These are phyloP conservation scores for Callorhinus ursinus DNA, from an alignment of 2,113 vertebrate genomes.

Conservation along the genomic window DNA sequence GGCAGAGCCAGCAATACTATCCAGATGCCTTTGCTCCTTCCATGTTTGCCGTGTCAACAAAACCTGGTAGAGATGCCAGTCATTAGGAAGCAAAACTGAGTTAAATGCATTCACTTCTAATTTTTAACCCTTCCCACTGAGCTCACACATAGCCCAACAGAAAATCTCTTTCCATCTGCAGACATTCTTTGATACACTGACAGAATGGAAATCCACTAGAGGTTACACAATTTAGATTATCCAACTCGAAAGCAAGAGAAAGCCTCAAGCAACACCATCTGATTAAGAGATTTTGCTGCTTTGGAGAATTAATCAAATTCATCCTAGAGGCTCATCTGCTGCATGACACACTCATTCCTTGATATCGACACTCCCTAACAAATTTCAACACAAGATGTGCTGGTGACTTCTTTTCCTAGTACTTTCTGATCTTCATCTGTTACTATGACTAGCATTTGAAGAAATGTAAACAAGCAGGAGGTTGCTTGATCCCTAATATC, in stretches of 20 bases:
- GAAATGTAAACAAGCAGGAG: slow-evolving; percentile 29
- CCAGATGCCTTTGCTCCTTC: slow-evolving; percentile 36
- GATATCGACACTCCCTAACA: slow-evolving; percentile 50
- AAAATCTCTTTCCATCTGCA: slow-evolving; percentile 49
- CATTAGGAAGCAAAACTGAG: slow-evolving; percentile 49
- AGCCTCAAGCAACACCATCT: slow-evolving; percentile 56
- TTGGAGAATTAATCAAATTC: slow-evolving; percentile 68
- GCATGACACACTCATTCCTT: slow-evolving; percentile 20
- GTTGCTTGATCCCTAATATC: neutral
- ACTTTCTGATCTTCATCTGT: slow-evolving; percentile 55
- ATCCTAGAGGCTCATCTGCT: slow-evolving; percentile 55
- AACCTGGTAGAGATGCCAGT: slow-evolving; percentile 14
- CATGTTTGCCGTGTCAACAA: slow-evolving; percentile 9
- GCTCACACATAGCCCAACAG: slow-evolving; percentile 7
- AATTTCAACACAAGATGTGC: slow-evolving; percentile 61
- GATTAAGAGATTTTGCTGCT: slow-evolving; percentile 46
- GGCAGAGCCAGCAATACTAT: slow-evolving; percentile 8
- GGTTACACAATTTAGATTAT: slow-evolving; percentile 55
- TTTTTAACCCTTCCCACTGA: slow-evolving; percentile 50
- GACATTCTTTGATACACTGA: neutral
- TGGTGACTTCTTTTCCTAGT: slow-evolving; percentile 20
- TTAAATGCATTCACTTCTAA: slow-evolving; percentile 3
- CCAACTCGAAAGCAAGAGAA: slow-evolving; percentile 62
- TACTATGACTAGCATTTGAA: slow-evolving; percentile 43
- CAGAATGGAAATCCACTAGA: slow-evolving; percentile 40